phyloP scores from a whole-genome alignment of 2,888 invertebrate species.

The Torymus aiolomorphi region DNA sequence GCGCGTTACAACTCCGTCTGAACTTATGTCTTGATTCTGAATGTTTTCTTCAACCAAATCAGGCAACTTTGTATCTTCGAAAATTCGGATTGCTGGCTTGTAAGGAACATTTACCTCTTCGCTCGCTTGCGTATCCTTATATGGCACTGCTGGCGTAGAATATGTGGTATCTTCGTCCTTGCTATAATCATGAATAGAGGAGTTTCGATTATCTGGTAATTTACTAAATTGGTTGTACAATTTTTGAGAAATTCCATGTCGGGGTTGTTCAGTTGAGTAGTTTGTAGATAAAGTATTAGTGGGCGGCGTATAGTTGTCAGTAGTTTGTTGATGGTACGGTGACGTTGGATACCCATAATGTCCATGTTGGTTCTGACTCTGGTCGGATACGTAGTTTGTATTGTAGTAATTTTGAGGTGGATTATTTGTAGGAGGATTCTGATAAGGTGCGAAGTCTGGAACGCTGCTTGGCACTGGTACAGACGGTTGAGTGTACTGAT shows the following conservation, averaged over 20 bases:
- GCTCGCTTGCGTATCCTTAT: slow-evolving; percentile 30
- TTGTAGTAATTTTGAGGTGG: slow-evolving; percentile 15
- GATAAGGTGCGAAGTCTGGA: background rate
- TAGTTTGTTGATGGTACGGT: background rate
- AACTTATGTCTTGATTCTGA: slow-evolving; percentile 71
- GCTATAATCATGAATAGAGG: slow-evolving; percentile 8
- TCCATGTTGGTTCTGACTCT: background rate
- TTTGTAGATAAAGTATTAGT: slow-evolving; percentile 1
- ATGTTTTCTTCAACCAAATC: slow-evolving; percentile 64
- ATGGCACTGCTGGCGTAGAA: background rate
- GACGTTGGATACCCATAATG: background rate
- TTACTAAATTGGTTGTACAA: slow-evolving; percentile 53
- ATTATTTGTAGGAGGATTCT: background rate
- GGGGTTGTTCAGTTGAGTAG: background rate
- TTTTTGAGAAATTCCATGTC: slow-evolving; percentile 40
- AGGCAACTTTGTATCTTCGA: slow-evolving; percentile 32
- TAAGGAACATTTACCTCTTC: slow-evolving; percentile 20
- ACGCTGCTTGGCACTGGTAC: background rate
- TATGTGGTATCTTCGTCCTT: background rate
- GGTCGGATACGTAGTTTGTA: background rate
- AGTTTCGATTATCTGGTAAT: slow-evolving; percentile 27
- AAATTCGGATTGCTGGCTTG: slow-evolving; percentile 32
- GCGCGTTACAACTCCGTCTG: slow-evolving; percentile 71
- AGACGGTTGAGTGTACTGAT: background rate
- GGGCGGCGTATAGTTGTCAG: background rate